These are phyloP conservation scores for Polypterus bichir DNA, from an alignment of 2,113 vertebrate species.

Conservation along the genomic window DNA sequence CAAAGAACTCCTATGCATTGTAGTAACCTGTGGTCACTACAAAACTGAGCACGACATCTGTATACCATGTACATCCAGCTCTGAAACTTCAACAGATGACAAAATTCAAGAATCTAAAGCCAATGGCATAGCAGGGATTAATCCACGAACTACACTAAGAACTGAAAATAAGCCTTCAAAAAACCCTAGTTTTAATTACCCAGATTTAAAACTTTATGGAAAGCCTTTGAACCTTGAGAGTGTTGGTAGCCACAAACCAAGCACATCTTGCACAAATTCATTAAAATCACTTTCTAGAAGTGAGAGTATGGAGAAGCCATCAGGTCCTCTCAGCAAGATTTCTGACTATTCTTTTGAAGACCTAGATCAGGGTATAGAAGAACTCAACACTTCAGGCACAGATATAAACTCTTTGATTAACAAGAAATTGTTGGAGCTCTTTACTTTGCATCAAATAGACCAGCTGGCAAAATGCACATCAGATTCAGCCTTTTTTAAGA, in stretches of 20 bases:
- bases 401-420: conserved; percentile 90
- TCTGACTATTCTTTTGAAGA: conserved; percentile 62
- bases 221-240: conserved; percentile 62
- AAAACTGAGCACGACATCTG: conserved; percentile 70
- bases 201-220: conserved; percentile 76
- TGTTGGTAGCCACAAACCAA: conserved; percentile 41
- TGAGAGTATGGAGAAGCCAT: conserved; percentile 32
- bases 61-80: conserved; percentile 31
- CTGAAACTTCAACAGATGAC: conserved; percentile 40
- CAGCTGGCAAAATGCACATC: conserved; percentile 95
- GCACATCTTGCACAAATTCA: conserved; percentile 27
- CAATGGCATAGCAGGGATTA: conserved; percentile 48
- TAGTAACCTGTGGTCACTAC: conserved; percentile 71
- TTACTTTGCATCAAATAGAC: conserved; percentile 92
- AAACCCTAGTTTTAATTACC: conserved; percentile 80
- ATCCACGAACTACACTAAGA: conserved; percentile 40
- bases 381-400: conserved; percentile 72
- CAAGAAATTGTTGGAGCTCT: conserved; percentile 90
- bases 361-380: conserved; percentile 67
- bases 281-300: conserved; percentile 23
- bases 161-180: conserved; percentile 23
- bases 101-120: conserved; percentile 12
- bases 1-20: conserved; percentile 45
- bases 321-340: conserved; percentile 46
- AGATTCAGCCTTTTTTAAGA: conserved; percentile 87